Base-by-base conservation (phyloP, 2,113 vertebrate genomes). In the Vulpes ferrilata region DNA sequence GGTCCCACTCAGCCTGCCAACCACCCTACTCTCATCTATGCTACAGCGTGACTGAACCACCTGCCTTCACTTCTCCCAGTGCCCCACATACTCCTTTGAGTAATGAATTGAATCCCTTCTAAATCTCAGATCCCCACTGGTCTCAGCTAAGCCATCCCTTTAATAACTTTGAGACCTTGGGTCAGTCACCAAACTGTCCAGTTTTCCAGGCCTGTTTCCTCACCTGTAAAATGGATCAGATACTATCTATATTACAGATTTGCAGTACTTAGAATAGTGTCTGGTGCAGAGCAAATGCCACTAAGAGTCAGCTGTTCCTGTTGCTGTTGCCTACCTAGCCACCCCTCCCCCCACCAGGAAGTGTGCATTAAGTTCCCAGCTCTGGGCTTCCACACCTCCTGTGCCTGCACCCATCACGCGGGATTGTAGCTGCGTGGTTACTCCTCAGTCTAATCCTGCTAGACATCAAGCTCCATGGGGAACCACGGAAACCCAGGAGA, bases 201-300 rank as follows among this genome's bases (percentile, higher is more conserved):
- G 64, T 71, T 81, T 71, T 22, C 85, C 57, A 35, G 35, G 74
- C 76, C 88, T 95, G 48, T 86, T 84, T 93, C 67, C 55, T 93
- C 59, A 78, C 38, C 69, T 88, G 65, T 65, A 82, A 96, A 91
- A 88, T 62, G 73, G 82, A 92, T 43, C 32, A 55, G 84, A 48
- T 71, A 30, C 80, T 62, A 55, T 60, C 59, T 17, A 71, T 30
- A 10, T 84, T 67, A 35, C 17, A 55, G 85, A 90, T 43, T 5
- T 15, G 27, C 60, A 13, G 55, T 55, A 32, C 53, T 95, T 48
- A 43, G 65, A 88, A 73, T 32, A 78, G 89, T 43, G 27, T 64
- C 91, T 71, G 53, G 48, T 62, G 81, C 67, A 27, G 1, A 43
- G n/a, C 25, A 67, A 80, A 88, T 81, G 30, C 35, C 65, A 30